Conservation (phyloP, 2,888 invertebrate genomes). For the Megalurothrips usitatus region DNA sequence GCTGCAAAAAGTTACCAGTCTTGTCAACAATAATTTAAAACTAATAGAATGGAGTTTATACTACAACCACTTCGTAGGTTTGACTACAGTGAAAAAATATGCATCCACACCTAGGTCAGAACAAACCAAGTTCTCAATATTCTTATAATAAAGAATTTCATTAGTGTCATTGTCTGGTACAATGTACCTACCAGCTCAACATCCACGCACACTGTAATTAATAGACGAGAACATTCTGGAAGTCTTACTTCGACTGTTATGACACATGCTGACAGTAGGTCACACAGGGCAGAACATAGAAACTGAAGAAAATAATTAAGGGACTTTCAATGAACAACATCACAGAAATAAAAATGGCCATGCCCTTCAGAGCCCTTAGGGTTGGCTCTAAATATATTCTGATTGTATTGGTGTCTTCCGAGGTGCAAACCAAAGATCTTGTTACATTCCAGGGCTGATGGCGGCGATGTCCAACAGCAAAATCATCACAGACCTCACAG, state of each 20-base stretch:
- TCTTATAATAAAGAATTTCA: neutral
- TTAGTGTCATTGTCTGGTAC: neutral
- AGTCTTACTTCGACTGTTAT: neutral
- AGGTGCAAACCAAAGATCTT: conserved; percentile 21
- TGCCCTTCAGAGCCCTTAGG: neutral
- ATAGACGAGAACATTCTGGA: neutral
- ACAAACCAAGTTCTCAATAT: neutral
- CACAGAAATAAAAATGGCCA: neutral
- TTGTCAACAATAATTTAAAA: neutral
- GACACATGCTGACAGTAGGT: neutral
- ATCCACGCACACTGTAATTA: neutral
- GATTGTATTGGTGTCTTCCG: neutral
- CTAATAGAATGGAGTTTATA: neutral
- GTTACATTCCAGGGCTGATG: neutral
- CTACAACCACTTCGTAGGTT: neutral
- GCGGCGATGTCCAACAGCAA: neutral
- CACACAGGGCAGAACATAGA: neutral
- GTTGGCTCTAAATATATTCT: neutral
- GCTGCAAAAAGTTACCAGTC: neutral
- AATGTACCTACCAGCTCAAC: neutral
- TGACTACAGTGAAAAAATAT: neutral
- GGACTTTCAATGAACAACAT: neutral
- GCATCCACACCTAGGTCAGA: neutral
- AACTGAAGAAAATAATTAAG: neutral
- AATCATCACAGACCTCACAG: neutral